Base-by-base conservation (phyloP, 1,140 invertebrate genomes). In the Mactra quadrangularis region DNA sequence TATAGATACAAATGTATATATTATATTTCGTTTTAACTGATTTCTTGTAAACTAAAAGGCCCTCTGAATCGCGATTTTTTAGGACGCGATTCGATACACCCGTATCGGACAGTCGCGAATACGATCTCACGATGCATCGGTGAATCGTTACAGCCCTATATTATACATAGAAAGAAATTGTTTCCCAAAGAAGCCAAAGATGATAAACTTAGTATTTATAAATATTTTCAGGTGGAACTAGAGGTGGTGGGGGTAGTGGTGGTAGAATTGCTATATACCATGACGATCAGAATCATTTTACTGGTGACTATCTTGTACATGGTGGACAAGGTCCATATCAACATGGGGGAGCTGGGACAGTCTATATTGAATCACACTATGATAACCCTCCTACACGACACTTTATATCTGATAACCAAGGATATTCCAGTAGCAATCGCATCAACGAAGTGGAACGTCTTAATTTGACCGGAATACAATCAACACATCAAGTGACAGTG, bases 201-300 rank as follows among this genome's bases (percentile, higher is more conserved):
- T n/a, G n/a, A n/a, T n/a, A n/a, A n/a, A n/a, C n/a, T n/a, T n/a
- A n/a, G n/a, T n/a, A n/a, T n/a, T n/a, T n/a, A n/a, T n/a, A n/a
- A n/a, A n/a, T n/a, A n/a, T n/a, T n/a, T n/a, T n/a, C 45, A 87
- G 89, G 85, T 62, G 84, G 74, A 7, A 75, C 33, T 27, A 68
- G 77, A 74, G 88, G 88, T 72, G 89, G 89, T 38, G 89, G 87
- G 50, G 89, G 89, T 25, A 87, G 77, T 35, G 89, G 89, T 55
- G 89, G 89, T 27, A 77, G 89, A 25, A 89, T 90, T 33, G 87
- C 89, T 38, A 60, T 89, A 19, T 89, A 88, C 71, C 87, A 90
- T 71, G 81, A 38, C 19, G 70, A 64, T 13, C 68, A 88, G 35
- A 86, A 89, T 60, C 83, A 87, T 55, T 90, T 87, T 64, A 87